Conservation (phyloP, 2,888 invertebrate genomes). For the Linnaemya vulpina region DNA sequence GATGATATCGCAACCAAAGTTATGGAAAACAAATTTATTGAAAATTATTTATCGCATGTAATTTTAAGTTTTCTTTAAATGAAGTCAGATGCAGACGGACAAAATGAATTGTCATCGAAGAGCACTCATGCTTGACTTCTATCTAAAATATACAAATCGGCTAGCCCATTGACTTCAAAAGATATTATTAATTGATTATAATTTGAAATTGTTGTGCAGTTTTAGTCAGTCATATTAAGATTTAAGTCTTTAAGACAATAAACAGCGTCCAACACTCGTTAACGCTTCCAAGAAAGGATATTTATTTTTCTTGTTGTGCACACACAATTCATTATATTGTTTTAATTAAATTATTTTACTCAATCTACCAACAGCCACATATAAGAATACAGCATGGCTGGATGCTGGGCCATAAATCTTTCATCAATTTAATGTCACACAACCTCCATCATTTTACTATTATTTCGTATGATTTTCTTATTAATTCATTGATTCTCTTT, state of each 20-base stretch:
- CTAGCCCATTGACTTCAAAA: no score
- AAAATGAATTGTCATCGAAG: no score
- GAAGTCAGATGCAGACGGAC: no score
- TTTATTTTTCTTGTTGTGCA: neutral
- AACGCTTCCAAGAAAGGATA: neutral
- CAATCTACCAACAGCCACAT: neutral
- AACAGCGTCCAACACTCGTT: neutral
- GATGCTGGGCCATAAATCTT: constrained; percentile 29
- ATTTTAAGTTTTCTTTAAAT: no score
- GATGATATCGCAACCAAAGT: no score
- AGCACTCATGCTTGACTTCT: no score
- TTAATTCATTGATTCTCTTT: constrained; percentile 50
- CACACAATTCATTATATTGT: constrained; percentile 6
- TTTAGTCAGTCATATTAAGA: no score
- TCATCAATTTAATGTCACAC: constrained; percentile 20
- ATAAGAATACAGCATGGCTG: neutral
- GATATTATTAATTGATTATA: no score
- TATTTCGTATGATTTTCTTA: constrained; percentile 67
- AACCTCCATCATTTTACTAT: constrained; percentile 52
- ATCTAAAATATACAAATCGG: no score
- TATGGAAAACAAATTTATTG: no score
- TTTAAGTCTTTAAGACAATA: neutral
- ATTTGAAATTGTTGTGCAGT: no score
- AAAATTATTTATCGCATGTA: no score
- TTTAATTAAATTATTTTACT: constrained; percentile 62